Conservation (phyloP, 2,113 vertebrate species). For the Psittacula cyanocephala region DNA sequence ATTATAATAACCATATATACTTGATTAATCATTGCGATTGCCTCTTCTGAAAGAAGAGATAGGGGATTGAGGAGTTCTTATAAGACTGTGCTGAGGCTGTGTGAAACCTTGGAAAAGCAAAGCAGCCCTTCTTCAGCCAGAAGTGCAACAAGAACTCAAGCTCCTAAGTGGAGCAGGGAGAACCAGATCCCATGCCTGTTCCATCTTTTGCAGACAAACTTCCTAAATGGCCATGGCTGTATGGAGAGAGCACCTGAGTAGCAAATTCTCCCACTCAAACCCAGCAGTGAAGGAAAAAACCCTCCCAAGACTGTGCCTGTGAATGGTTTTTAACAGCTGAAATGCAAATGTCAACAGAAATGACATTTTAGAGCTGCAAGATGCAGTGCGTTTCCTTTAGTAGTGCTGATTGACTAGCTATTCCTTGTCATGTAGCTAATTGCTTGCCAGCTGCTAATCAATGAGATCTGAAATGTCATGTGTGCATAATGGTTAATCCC, state of each 20-base stretch:
- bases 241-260: fast-evolving
- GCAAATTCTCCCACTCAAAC: neutral
- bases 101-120: neutral
- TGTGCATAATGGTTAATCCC: neutral
- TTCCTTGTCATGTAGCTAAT: neutral
- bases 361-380: neutral
- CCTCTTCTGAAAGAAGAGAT: neutral
- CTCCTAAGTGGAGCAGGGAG: neutral
- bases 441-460: neutral
- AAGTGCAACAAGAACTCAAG: fast-evolving
- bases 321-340: neutral
- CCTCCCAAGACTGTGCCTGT: neutral
- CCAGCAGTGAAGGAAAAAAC: neutral
- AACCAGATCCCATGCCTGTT: neutral
- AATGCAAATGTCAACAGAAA: neutral
- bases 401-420: neutral
- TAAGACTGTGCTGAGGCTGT: fast-evolving
- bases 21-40: neutral
- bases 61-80: neutral
- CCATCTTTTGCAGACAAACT: neutral
- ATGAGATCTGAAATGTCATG: neutral
- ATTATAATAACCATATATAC: neutral
- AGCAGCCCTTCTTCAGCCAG: neutral
- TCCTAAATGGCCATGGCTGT: neutral
- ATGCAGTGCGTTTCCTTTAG: neutral